Base-by-base conservation (phyloP, 1,140 invertebrate genomes). In the Macrostomum lignano region DNA sequence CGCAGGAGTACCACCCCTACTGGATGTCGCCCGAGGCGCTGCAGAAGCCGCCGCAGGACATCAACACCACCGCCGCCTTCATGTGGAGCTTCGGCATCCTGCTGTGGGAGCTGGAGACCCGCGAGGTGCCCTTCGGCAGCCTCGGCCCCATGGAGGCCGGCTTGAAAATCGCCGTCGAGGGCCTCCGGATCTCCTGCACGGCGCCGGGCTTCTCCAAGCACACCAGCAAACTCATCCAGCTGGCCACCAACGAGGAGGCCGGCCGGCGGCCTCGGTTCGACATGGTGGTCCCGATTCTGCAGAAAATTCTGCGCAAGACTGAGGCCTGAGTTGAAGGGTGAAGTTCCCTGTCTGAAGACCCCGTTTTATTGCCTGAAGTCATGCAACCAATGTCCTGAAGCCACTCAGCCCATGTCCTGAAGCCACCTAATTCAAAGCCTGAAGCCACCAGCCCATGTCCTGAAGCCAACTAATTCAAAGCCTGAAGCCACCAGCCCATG, bases 81-180 rank as follows among this genome's bases (percentile, higher is more conserved):
- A 96, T 96, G 88, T 98, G 88, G 88, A 91, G 82, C 55, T 96
- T 88, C 60, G 79, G 84, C 2, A 69, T 98, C 30, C 57, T 94
- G 29, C 60, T 98, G 2, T 96, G 86, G 84, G 88, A 96, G 55
- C 61, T 96, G 42, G 75, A 79, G 11, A 96, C 86, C 0, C 64
- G 84, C 42, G 79, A 94, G 66, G 73, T 96, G 13, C 88, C 91
- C 11, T 96, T 96, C 61, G 73, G 79, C 19, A 81, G 94, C 49
- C 61, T 84, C 22, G 75, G 78, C 17, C 75, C 88, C 2, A 96
- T 96, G 84, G 84, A 96, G 57, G 74, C 75, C 44, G 88, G 88
- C 43, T 93, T 96, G 81, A 44, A 75, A 69, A 79, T 96, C 46
- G 82, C 84, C 0, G 51, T 86, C 31, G 88, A 98, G 62, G 82